Evolutionary conservation across 1,140 invertebrate species (phyloP), one percentile per base, ranked within the genome.

Genomic region (Orussus abietinus): DNA sequence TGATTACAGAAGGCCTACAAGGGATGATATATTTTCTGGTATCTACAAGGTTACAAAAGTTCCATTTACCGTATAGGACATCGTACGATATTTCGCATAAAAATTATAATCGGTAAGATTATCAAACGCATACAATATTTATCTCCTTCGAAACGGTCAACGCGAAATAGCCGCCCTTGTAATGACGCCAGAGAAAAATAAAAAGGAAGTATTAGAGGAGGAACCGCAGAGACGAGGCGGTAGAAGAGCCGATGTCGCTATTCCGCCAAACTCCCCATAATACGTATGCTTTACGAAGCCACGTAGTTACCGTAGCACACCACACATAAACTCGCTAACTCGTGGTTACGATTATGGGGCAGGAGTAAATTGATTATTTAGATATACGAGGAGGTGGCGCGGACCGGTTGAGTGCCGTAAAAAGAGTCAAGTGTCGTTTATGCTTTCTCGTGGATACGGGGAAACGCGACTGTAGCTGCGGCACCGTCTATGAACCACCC

Each of bases 381-480:
- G 34, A 36, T 36, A 36, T 17, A 19, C 34, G 34, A 36, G 9
- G 15, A 3, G 10, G 34, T 15, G 11, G 34, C 30, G 11, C 11
- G 44, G 51, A 55, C 50, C 54, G 52, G 51, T 58, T 46, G 49
- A 51, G 46, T 45, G 48, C 45, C 51, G 41, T 64, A 62, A 64
- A 65, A 65, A 62, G 50, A 53, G 48, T 47, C 45, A 61, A 58
- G 59, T 51, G 53, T 56, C 55, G 45, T 44, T 59, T 56, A 57
- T 51, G 42, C 41, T 43, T 51, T 19, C 47, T n/a, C 40, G 15
- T 46, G 42, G 48, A 53, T 48, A 22, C 43, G 28, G 36, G 28
- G 42, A 46, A 45, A 51, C 51, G 45, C 34, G n/a, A n/a, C 36
- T 40, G 38, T 19, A 36, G 15, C 35, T 25, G 22, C 32, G n/a